Evolutionary conservation across 2,888 invertebrate species (phyloP), one percentile per base, ranked within the genome.

Genomic region (Acrobeloides nanus): DNA sequence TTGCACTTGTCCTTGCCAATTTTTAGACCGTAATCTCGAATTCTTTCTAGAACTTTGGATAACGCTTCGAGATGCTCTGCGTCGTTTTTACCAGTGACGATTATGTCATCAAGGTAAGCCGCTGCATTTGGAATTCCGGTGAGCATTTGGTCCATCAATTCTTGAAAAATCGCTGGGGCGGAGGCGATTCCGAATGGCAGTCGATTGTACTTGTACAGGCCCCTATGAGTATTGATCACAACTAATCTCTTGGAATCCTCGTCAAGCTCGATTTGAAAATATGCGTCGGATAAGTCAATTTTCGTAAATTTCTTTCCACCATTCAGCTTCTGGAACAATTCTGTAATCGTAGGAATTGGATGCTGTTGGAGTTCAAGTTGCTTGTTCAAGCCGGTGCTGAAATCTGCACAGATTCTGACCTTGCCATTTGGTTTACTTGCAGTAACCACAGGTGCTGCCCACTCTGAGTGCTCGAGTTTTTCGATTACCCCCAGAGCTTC

Each of bases 151-250:
- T n/a, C n/a, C n/a, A n/a, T n/a, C n/a, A n/a, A n/a, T n/a, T n/a
- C n/a, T n/a, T n/a, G n/a, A n/a, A n/a, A n/a, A n/a, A n/a, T n/a
- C n/a, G n/a, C n/a, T n/a, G n/a, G n/a, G n/a, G n/a, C n/a, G n/a
- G n/a, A n/a, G n/a, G n/a, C n/a, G n/a, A n/a, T n/a, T 20, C 62
- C 64, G 35, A 62, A 64, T 1, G 61, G 53, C 12, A 64, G 34
- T 1, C 64, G 46, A 6, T 56, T 42, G 49, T 48, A 64, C 4
- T 34, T 23, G 50, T 31, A 64, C 4, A 62, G 32, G 1, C 64
- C 64, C 18, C 39, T 35, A 38, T 63, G 62, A 5, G 64, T 62
- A 33, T 53, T 61, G 48, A 64, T 59, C 0, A 45, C 40, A 4
- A 53, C 31, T 3, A 56, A 17, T 18, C 61, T 27, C 27, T 45